A percentile compares a stretch with the other conserved stretches of the same genome.
phyloP scores from a whole-genome alignment of 2,797 vertebrate genomes.

The Valencia hispanica region DNA sequence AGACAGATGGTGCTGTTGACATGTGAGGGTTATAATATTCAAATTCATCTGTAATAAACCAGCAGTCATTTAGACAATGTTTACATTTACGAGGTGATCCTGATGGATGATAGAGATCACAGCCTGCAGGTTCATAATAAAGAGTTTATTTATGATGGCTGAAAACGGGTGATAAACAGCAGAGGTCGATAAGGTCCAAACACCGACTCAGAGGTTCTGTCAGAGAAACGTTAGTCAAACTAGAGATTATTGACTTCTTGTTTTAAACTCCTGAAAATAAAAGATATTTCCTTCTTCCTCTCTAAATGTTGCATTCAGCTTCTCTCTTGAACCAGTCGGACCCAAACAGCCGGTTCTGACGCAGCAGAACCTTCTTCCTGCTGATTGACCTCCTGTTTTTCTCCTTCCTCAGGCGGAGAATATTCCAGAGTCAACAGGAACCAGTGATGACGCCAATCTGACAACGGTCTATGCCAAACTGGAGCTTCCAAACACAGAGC shows the following conservation, averaged over 20 bases:
- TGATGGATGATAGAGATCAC: background rate
- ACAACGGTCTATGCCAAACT: conserved; percentile 1
- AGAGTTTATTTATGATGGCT: too few species aligned
- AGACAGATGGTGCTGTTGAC: background rate
- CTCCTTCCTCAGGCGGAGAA: background rate
- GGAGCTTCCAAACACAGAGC: background rate
- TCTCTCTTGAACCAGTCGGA: background rate
- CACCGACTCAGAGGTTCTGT: background rate
- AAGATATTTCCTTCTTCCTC: background rate
- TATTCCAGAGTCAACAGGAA: conserved; percentile 4
- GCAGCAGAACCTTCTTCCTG: background rate
- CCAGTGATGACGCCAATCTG: background rate
- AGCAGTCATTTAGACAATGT: background rate
- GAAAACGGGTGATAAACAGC: background rate
- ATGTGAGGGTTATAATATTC: background rate
- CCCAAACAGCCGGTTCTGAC: background rate
- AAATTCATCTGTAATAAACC: background rate
- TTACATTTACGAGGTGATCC: background rate
- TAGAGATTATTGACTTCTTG: background rate
- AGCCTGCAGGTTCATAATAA: background rate
- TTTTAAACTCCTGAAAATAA: background rate
- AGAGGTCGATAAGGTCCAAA: background rate
- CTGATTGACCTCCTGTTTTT: background rate
- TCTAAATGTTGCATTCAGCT: background rate
- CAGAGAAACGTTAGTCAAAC: background rate